A percentile compares a stretch with the other conserved stretches of the same genome.
phyloP scores from a whole-genome alignment of 2,888 invertebrate species.

The Coenonympha glycerion region DNA sequence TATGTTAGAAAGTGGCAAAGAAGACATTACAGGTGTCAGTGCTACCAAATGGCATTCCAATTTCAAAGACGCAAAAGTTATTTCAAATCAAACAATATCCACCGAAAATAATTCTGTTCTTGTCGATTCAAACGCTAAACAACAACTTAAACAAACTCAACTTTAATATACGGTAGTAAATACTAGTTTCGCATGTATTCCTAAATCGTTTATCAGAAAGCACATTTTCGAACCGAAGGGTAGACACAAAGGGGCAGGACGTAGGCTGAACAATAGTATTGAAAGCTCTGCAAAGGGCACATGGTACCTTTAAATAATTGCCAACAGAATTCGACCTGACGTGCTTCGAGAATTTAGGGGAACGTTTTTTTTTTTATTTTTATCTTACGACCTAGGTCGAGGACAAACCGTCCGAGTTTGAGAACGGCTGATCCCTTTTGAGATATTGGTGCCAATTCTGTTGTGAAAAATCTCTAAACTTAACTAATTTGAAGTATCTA shows the following conservation, averaged over 20 bases:
- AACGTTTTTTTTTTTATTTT: conserved; percentile 31
- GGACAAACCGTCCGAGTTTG: conserved; percentile 16
- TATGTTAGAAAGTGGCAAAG: no score
- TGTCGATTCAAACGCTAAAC: no score
- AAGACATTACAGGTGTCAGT: not conserved
- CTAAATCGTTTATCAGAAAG: conserved; percentile 17
- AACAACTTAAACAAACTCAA: not conserved
- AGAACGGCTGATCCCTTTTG: not conserved
- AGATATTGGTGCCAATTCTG: no score
- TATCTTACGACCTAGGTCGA: conserved; percentile 18
- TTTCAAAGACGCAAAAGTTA: conserved; percentile 8
- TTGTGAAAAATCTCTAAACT: no score
- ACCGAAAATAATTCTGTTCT: not conserved
- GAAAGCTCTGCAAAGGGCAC: conserved; percentile 33
- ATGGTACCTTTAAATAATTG: conserved; percentile 33
- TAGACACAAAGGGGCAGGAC: conserved; percentile 30
- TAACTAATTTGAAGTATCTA: no score
- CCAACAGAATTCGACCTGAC: conserved; percentile 29
- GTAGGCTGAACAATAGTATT: conserved; percentile 30
- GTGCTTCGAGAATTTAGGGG: conserved; percentile 27
- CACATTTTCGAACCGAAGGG: conserved; percentile 28
- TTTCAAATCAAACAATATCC: conserved; percentile 13
- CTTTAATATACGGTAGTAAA: conserved; percentile 9
- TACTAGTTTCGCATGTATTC: conserved; percentile 14
- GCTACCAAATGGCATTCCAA: not conserved